Base-by-base conservation (phyloP, 2,113 vertebrate genomes). In the Vireo altiloquus region DNA sequence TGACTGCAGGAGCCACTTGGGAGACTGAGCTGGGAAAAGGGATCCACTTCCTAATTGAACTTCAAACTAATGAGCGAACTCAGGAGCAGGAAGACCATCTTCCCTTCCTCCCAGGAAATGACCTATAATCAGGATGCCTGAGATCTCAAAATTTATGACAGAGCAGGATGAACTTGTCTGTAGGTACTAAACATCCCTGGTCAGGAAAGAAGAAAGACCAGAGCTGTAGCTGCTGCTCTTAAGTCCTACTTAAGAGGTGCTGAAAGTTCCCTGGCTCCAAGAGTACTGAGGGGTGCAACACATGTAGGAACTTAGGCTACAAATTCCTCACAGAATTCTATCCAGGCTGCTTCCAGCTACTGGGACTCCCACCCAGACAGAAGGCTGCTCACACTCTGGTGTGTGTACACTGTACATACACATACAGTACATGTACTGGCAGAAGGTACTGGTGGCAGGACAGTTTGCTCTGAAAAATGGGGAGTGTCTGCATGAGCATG, bases 251-350 rank as follows among this genome's bases (percentile, higher is more conserved):
- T 63, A 23, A 23, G 44, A 66, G 16, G 19, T 31, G 44, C 23
- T 42, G 4, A 52, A 82, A 27, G 9, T 31, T 84, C 17, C 31
- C 35, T 52, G 46, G 14, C 61, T 89, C 44, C 28, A 31, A 31
- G 33, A 52, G 16, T 63, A 39, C 47, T 1, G 3, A 74, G 27
- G 21, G 47, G 35, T 66, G 27, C 39, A 68, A 60, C 56, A 57
- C 0, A 0, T 54, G 23, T 33, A 33, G 28, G 35, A 33, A 75
- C 39, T 76, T 42, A 44, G 24, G 33, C 52, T 76, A 44, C 0
- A 0, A n/a, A 54, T 59, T 87, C 57, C 49, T 39, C 60, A 64
- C 10, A 24, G 53, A 82, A 63, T 42, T 33, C 28, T 30, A 18
- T 17, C 27, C 7, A 21, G 49, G 61, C 22, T 90, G 47, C 57